Percentiles rank a stretch among this genome's conserved stretches.
Conservation (phyloP, 2,797 vertebrate genomes). For the Anniella stebbinsi region DNA sequence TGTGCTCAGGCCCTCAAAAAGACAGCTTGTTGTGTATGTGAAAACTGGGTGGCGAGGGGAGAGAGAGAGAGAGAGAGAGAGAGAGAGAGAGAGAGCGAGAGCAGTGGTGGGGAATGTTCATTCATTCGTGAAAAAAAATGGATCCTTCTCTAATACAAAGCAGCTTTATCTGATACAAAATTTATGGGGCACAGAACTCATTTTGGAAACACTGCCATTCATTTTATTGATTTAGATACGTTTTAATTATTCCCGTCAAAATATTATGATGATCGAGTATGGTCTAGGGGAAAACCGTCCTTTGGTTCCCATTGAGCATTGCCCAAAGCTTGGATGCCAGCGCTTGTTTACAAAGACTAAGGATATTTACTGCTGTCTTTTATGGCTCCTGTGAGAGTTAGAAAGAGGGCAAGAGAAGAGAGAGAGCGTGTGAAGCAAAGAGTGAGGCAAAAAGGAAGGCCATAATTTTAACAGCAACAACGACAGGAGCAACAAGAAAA, state of each 20-base stretch:
- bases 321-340: conserved; percentile 72
- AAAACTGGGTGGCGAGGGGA: too few species aligned
- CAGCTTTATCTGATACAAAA: conserved; percentile 70
- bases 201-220: conserved; percentile 73
- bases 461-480: background rate
- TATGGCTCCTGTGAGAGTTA: conserved; percentile 71
- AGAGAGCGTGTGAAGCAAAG: conserved; percentile 41
- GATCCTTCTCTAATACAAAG: conserved; percentile 72
- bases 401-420: conserved; percentile 1
- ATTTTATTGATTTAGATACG: conserved; percentile 73
- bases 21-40: conserved; percentile 27
- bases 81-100: too few species aligned
- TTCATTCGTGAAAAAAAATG: conserved; percentile 63
- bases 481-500: conserved; percentile 8
- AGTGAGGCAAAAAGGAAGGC: background rate
- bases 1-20: conserved; percentile 51
- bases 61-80: too few species aligned
- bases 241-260: conserved; percentile 72
- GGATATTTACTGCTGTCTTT: conserved; percentile 77
- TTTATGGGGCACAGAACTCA: conserved; percentile 71
- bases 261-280: conserved; percentile 55
- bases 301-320: conserved; percentile 77
- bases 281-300: conserved; percentile 64
- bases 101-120: background rate
- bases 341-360: conserved; percentile 75